A percentile compares a stretch with the other conserved stretches of the same genome.
Evolutionary conservation across 2,113 vertebrate species (phyloP).

Genomic region (Proterorhinus semilunaris): DNA sequence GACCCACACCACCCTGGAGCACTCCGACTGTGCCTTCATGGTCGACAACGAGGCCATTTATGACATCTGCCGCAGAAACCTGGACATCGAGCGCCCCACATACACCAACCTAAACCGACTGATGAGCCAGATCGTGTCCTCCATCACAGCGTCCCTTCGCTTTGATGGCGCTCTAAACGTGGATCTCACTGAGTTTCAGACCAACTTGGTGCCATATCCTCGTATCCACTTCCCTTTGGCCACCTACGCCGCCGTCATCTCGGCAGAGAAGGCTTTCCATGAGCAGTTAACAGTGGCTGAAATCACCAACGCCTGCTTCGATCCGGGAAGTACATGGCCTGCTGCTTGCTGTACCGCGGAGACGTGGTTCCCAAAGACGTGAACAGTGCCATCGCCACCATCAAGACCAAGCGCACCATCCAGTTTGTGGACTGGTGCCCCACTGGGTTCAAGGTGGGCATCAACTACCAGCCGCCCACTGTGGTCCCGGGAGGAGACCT

Average conservation of each 20-base stretch:
- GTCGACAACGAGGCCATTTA: conserved; percentile 85
- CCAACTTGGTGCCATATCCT: conserved; percentile 52
- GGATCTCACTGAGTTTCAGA: conserved; percentile 88
- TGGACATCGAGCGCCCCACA: conserved; percentile 77
- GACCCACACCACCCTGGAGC: conserved; percentile 85
- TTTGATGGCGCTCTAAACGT: conserved; percentile 89
- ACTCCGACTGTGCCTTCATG: conserved; percentile 86
- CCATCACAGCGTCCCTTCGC: conserved; percentile 81
- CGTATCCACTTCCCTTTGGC: conserved; percentile 69
- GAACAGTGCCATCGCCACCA: too few relatives aligned
- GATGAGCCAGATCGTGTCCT: conserved; percentile 77
- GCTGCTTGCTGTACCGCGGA: too few relatives aligned
- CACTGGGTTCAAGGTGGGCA: too few relatives aligned
- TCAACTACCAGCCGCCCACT: too few relatives aligned
- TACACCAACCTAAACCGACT: conserved; percentile 76
- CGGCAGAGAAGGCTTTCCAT: conserved; percentile 78
- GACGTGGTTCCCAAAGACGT: too few relatives aligned
- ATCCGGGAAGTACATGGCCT: too few relatives aligned
- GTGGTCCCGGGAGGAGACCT: too few relatives aligned
- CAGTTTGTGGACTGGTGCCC: too few relatives aligned
- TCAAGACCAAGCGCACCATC: too few relatives aligned
- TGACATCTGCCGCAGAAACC: conserved; percentile 82
- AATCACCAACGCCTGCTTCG: too few relatives aligned
- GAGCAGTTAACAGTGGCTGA: conserved; percentile 49
- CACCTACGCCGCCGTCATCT: conserved; percentile 77